Evolutionary conservation across 2,797 vertebrate genomes (phyloP), one percentile per base, ranked within the genome.

Genomic region (Uromys caudimaculatus): DNA sequence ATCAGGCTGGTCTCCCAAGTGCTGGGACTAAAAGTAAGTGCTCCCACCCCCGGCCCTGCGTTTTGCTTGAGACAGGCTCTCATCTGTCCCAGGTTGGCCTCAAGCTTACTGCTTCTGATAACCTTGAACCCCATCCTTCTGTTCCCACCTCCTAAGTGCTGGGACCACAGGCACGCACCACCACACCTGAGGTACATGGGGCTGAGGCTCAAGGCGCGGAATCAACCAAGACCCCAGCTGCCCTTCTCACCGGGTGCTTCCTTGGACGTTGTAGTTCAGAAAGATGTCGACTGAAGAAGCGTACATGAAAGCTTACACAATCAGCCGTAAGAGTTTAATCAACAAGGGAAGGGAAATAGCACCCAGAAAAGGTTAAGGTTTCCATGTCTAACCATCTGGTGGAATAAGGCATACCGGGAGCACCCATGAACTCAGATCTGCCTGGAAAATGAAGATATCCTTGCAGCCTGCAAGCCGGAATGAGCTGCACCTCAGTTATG

Each of bases 281-380:
- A 56, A 85, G 90, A 47, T 27, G 19, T 52, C 4, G n/a, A 0
- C 27, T 29, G 23, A 29, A 23, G 50, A 50, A 27, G 14, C 7
- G 2, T 2, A 0, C 3, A 6, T 9, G 3, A 32, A 47, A 62
- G 3, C 6, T n/a, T 14, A n/a, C 67, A 6, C 1, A 1, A 3
- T 6, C 9, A 32, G 32, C 0, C 13, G 16, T 29, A 56, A 29
- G 47, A 69, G 41, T 38, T 10, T 11, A 84, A 21, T 58, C 38
- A 56, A 13, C 56, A 52, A 38, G 27, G 41, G 35, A 47, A 91
- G 2, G 54, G 7, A 11, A 32, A 16, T 3, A 21, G 8, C n/a
- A 32, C n/a, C 38, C 62, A 54, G 35, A 67, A 81, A 14, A 41
- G 27, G 3, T 0, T 6, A n/a, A 23, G 23, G 35, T 19, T 41